Base-by-base conservation (phyloP, 2,888 invertebrate genomes). In the Tipula unca region DNA sequence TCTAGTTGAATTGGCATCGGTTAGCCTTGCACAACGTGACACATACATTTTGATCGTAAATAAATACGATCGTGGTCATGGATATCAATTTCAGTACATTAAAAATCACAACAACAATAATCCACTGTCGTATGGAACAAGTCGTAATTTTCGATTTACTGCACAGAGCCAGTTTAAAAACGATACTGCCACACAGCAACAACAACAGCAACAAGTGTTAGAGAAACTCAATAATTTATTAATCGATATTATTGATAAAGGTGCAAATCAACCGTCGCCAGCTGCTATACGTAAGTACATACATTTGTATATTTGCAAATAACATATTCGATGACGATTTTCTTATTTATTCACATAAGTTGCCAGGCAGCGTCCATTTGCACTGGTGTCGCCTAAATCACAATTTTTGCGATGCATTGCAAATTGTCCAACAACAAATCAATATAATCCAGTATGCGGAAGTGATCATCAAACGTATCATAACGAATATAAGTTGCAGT, bases 391-490 rank as follows among this genome's bases (percentile, higher is more conserved):
- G 14, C 25, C 69, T 3, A 10, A 25, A 32, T 32, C 29, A 83
- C 32, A n/a, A 32, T 32, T 83, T 83, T 32, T 83, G 5, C 83
- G 35, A 6, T 83, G 83, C 35, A 8, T 17, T 32, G 6, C 32
- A 8, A 83, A 83, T 17, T 83, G 83, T 83, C 32, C 83, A 83
- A 83, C 83, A 13, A 83, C 83, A 83, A 83, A 32, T 32, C 83
- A 83, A n/a, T 83, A 83, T 32, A 32, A 83, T 83, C 83, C 83
- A n/a, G 83, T 83, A n/a, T 83, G 83, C 14, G 83, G 83, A 29
- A 83, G 5, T 32, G 83, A 83, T 32, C 5, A 83, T 32, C 83
- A 14, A 29, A 83, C 83, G 14, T 83, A 83, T 83, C 35, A 32
- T 83, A 83, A 83, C 17, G 83, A 32, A 29, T 35, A 14, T 32